Conservation (phyloP, 2,797 vertebrate species). For the Pantherophis vulpinus region DNA sequence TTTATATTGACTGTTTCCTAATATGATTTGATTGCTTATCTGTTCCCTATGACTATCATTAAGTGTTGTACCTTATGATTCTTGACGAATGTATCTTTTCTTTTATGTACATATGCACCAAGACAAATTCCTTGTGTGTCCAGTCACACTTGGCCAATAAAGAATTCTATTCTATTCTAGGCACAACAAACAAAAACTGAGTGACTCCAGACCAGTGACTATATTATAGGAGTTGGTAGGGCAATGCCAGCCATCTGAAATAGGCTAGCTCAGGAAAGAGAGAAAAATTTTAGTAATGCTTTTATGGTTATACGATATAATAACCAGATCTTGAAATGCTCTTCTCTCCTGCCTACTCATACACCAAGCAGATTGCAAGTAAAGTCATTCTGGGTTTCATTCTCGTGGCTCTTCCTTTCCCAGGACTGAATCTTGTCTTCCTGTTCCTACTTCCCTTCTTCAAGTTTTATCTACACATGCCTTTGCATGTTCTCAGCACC, state of each 20-base stretch:
- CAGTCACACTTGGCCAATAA: too few species aligned
- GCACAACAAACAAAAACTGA: neutral
- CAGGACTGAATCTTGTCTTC: neutral
- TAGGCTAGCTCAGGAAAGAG: neutral
- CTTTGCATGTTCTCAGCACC: neutral
- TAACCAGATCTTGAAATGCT: neutral
- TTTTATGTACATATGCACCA: too few species aligned
- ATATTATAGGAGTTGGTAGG: neutral
- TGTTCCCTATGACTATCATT: too few species aligned
- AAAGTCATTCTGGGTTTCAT: neutral
- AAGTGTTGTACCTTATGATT: too few species aligned
- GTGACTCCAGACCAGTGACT: neutral
- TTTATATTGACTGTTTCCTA: too few species aligned
- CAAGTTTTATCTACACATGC: neutral
- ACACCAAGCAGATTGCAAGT: neutral
- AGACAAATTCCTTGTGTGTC: too few species aligned
- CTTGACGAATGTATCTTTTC: too few species aligned
- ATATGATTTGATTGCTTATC: too few species aligned
- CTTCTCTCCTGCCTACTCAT: neutral
- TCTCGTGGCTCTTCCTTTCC: neutral
- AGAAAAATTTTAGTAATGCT: neutral
- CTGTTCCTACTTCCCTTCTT: neutral
- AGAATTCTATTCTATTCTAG: neutral
- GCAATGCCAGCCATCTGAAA: neutral
- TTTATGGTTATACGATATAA: neutral